Evolutionary conservation across 1,140 invertebrate genomes (phyloP).

Genomic region (Oedothorax gibbosus): DNA sequence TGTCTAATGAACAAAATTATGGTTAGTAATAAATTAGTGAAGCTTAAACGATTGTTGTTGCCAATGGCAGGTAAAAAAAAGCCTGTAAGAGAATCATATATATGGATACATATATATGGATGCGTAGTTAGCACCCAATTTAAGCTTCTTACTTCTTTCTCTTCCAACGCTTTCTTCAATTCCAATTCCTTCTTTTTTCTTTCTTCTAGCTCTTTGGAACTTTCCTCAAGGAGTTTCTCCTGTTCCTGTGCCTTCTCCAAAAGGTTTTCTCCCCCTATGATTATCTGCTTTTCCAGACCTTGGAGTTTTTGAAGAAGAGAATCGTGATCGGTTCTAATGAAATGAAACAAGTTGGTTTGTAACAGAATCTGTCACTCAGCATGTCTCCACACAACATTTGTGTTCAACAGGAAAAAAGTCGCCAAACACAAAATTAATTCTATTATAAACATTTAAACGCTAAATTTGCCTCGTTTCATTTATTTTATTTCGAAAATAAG

Average conservation of each 20-base stretch:
- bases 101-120: not conserved
- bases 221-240: slow-evolving; percentile 88
- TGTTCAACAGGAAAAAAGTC: too few species aligned
- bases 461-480: too few species aligned
- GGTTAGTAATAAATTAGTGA: too few species aligned
- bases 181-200: slow-evolving; percentile 84
- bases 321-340: slow-evolving; percentile 73
- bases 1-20: too few species aligned
- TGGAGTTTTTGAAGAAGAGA: slow-evolving; percentile 85
- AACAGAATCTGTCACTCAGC: too few species aligned
- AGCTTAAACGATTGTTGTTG: too few species aligned
- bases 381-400: too few species aligned
- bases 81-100: not conserved
- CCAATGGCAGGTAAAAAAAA: too few species aligned
- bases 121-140: too few species aligned
- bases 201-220: slow-evolving; percentile 89
- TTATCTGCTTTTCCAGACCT: slow-evolving; percentile 93
- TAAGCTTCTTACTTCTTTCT: slow-evolving; percentile 77
- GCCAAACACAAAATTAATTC: too few species aligned
- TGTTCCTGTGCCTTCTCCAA: slow-evolving; percentile 97
- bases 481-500: too few species aligned
- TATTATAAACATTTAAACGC: too few species aligned
- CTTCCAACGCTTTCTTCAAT: slow-evolving; percentile 82
- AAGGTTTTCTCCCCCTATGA: slow-evolving; percentile 98
- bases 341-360: not conserved